A percentile compares a stretch with the other conserved stretches of the same genome.
phyloP scores from a whole-genome alignment of 2,113 vertebrate genomes.

The Gymnarchus niloticus region DNA sequence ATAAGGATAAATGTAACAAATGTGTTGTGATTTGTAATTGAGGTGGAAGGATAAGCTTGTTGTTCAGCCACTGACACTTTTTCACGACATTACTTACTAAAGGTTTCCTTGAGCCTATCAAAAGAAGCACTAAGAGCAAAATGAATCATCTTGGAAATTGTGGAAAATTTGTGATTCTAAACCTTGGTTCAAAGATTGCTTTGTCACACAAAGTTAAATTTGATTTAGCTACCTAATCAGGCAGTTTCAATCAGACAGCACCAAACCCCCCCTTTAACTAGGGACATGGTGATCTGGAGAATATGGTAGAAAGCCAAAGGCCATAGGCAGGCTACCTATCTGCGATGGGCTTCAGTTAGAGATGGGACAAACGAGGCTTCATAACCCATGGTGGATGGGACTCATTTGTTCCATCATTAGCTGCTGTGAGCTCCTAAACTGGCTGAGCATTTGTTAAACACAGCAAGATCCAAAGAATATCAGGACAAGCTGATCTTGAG shows the following conservation, averaged over 20 bases:
- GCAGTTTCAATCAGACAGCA: neutral
- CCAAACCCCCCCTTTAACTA: neutral
- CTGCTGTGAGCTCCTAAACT: neutral
- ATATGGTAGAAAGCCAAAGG: neutral
- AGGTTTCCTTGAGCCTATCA: neutral
- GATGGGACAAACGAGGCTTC: too few relatives aligned
- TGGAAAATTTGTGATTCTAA: neutral
- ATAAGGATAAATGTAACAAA: slow-evolving; percentile 1
- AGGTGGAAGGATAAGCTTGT: neutral
- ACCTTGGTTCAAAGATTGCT: too few relatives aligned
- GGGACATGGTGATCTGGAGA: neutral
- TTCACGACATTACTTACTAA: too few relatives aligned
- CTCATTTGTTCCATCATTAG: too few relatives aligned
- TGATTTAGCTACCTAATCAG: neutral
- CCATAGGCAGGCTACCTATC: neutral
- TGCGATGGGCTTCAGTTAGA: too few relatives aligned
- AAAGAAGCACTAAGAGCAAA: neutral
- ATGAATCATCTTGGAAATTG: neutral
- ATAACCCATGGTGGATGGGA: too few relatives aligned
- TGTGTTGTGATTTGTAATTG: neutral
- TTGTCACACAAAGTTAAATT: neutral
- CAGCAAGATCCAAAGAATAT: neutral
- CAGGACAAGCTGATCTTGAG: neutral
- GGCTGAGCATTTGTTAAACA: neutral
- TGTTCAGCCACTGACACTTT: neutral